phyloP scores from a whole-genome alignment of 1,140 invertebrate genomes.

The Tribolium castaneum region DNA sequence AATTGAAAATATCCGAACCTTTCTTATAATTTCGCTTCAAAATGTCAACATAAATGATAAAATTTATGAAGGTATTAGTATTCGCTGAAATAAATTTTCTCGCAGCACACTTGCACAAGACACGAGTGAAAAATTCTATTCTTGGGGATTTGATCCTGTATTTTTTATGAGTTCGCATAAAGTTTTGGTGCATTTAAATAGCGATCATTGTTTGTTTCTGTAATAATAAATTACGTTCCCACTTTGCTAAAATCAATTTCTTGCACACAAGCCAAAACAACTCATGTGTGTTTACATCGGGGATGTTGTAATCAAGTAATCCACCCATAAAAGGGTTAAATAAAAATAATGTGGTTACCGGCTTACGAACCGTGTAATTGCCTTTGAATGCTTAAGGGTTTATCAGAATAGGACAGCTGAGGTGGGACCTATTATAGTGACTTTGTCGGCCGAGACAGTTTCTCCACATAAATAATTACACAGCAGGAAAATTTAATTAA shows the following conservation, averaged over 20 bases:
- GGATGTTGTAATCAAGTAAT: background rate
- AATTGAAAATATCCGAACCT: background rate
- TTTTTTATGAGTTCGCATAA: background rate
- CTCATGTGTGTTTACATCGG: background rate
- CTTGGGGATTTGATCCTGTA: background rate
- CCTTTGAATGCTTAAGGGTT: background rate
- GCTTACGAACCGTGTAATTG: conserved; percentile 1
- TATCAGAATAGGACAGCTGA: background rate
- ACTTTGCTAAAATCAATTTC: background rate
- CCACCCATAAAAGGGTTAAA: conserved; percentile 1
- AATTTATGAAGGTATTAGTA: background rate
- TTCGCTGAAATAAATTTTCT: too few relatives aligned
- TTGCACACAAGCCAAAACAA: background rate
- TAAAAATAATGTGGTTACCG: background rate
- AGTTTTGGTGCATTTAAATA: too few relatives aligned
- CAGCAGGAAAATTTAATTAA: too few relatives aligned
- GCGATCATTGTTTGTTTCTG: too few relatives aligned
- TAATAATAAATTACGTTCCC: too few relatives aligned
- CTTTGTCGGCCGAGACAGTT: background rate
- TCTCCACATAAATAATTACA: background rate
- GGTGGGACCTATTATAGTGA: background rate
- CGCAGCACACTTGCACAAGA: too few relatives aligned
- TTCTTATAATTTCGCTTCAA: background rate
- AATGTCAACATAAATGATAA: background rate
- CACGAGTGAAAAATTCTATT: background rate